Evolutionary conservation across 2,888 invertebrate genomes (phyloP).

Genomic region (Xylocampa areola): DNA sequence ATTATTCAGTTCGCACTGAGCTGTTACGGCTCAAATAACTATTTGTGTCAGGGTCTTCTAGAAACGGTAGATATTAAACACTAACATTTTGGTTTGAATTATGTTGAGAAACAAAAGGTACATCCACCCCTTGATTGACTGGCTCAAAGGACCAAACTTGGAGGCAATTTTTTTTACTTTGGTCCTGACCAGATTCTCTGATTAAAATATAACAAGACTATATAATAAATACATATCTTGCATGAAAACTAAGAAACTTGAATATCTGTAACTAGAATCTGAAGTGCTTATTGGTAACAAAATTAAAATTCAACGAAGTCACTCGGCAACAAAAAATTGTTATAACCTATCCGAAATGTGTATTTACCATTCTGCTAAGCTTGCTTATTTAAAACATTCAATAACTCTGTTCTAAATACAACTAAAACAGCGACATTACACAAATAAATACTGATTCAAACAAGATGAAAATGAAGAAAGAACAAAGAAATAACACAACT

Average conservation of each 20-base stretch:
- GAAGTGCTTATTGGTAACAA: too few species aligned
- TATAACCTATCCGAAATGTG: too few species aligned
- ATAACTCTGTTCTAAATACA: neutral
- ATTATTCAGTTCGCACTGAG: slow-evolving; percentile 47
- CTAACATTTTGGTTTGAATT: slow-evolving; percentile 25
- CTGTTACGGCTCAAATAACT: slow-evolving; percentile 42
- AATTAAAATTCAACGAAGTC: too few species aligned
- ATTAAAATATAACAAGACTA: too few species aligned
- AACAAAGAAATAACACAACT: slow-evolving; percentile 44
- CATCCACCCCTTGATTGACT: neutral
- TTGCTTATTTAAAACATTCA: slow-evolving; percentile 14
- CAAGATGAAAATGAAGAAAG: slow-evolving; percentile 14
- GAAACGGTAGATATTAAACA: slow-evolving; percentile 37
- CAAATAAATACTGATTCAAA: slow-evolving; percentile 47
- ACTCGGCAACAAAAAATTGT: neutral
- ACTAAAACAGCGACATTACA: slow-evolving; percentile 17
- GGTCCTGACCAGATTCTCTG: too few species aligned
- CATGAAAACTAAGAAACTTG: too few species aligned
- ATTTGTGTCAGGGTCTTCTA: slow-evolving; percentile 58
- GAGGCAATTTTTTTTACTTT: neutral
- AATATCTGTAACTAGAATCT: too few species aligned
- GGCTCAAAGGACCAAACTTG: slow-evolving; percentile 4
- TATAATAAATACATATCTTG: too few species aligned
- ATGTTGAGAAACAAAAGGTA: slow-evolving; percentile 6
- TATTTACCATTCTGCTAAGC: too few species aligned